Evolutionary conservation across 2,797 vertebrate species (phyloP).

Genomic region (Agapornis canus): DNA sequence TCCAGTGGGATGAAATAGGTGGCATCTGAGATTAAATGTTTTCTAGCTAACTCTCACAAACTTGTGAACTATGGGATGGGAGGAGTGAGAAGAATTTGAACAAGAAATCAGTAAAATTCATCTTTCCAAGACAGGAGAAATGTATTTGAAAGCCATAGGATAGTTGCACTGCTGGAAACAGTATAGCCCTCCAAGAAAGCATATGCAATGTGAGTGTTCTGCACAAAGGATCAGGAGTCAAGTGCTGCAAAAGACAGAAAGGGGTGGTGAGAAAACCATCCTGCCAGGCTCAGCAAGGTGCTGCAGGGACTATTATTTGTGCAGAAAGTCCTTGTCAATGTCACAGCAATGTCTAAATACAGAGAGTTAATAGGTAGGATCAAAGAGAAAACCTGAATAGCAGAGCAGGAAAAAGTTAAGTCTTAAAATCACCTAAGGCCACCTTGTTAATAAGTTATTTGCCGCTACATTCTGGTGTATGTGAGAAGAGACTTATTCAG

Average conservation of each 20-base stretch:
- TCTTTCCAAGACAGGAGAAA: neutral
- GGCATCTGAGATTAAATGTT: neutral
- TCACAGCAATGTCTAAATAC: neutral
- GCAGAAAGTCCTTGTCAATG: neutral
- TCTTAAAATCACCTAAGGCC: constrained; percentile 18
- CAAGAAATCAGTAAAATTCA: neutral
- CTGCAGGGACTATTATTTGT: neutral
- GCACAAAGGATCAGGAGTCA: neutral
- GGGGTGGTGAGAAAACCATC: neutral
- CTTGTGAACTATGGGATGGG: neutral
- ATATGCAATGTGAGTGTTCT: neutral
- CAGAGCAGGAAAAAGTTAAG: neutral
- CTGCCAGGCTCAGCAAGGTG: neutral
- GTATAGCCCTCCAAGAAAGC: neutral
- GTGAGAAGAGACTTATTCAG: constrained; percentile 8
- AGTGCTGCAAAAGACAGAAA: neutral
- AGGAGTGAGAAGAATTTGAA: neutral
- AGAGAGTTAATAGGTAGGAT: neutral
- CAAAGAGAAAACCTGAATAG: neutral
- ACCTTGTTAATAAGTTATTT: constrained; percentile 46
- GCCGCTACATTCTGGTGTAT: neutral
- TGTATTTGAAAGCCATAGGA: neutral
- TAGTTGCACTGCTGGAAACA: neutral
- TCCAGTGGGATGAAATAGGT: neutral
- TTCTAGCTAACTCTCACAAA: neutral